Conservation (phyloP, 2,797 vertebrate species). For the Urocyon cinereoargenteus region DNA sequence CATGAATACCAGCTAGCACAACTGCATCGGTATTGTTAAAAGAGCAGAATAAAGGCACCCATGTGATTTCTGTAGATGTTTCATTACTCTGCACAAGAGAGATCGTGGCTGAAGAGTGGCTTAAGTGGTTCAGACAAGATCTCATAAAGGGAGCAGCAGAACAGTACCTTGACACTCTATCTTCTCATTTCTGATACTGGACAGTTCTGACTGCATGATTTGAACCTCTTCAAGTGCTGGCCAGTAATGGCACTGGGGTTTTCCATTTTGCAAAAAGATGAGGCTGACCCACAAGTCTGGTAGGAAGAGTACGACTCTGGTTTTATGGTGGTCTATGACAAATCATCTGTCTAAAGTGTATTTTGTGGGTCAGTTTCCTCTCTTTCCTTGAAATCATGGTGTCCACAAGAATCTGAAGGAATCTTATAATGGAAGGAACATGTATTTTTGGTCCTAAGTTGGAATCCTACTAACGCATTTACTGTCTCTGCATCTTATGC, state of each 20-base stretch:
- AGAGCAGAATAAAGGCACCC: not conserved
- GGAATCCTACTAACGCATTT: not conserved
- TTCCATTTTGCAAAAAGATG: not conserved
- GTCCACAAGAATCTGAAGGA: not conserved
- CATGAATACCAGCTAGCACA: not conserved
- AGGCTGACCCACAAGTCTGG: not conserved
- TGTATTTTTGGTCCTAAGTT: not conserved
- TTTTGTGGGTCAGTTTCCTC: not conserved
- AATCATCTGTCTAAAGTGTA: not conserved
- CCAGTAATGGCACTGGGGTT: not conserved
- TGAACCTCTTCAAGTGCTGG: not conserved
- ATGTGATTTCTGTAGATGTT: not conserved
- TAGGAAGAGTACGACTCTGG: not conserved
- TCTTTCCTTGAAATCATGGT: not conserved
- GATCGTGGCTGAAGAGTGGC: not conserved
- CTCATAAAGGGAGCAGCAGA: not conserved
- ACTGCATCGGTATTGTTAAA: not conserved
- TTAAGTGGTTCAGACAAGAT: not conserved
- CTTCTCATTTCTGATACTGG: not conserved
- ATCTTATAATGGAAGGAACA: not conserved
- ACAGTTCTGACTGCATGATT: not conserved
- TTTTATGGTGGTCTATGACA: not conserved
- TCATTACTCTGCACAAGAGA: not conserved
- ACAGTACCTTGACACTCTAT: fast-evolving
- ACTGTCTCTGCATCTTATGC: not conserved